Base-by-base conservation (phyloP, 1,140 invertebrate genomes). In the Coboldia fuscipes region DNA sequence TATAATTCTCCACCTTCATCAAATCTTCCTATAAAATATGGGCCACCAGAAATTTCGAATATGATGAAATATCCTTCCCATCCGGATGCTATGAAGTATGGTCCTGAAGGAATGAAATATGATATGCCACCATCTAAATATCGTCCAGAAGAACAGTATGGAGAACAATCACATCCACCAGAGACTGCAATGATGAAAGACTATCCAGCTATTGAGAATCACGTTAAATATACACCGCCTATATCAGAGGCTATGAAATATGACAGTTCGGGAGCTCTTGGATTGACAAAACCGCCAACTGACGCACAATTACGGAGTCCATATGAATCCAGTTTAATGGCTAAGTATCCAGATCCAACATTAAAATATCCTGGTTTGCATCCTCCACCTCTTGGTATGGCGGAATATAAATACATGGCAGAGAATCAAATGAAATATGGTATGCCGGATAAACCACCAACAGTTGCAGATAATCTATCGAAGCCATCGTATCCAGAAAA, bases 321-420 rank as follows among this genome's bases (percentile, higher is more conserved):
- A 6, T 55, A 51, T 33, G 52, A 55, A 34, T 40, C 51, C 2
- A 45, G 46, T 4, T 39, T 52, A 5, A 55, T 55, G 52, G 41
- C 52, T n/a, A 54, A 54, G 31, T 54, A 54, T 30, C 49, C 51
- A 20, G 51, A 54, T 42, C 51, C 51, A 2, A 24, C 53, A 42
- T 39, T 35, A 9, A 43, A 36, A 17, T 51, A 54, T 15, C 50
- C 51, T 34, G 50, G 48, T 3, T 41, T 44, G 20, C 46, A 43
- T 14, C 44, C 41, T 33, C 41, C 44, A 6, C 31, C 37, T 19
- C 4, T 15, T 6, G 14, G 46, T 48, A 4, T 45, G 9, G 45
- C 12, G 50, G 45, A 2, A 42, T 48, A 0, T 22, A 16, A 24
- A 29, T 19, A n/a, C 17, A 9, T 33, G 32, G 4, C 30, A 28